Evolutionary conservation across 1,140 invertebrate species (phyloP), one percentile per base, ranked within the genome.

Genomic region (Psilanteris sp.): DNA sequence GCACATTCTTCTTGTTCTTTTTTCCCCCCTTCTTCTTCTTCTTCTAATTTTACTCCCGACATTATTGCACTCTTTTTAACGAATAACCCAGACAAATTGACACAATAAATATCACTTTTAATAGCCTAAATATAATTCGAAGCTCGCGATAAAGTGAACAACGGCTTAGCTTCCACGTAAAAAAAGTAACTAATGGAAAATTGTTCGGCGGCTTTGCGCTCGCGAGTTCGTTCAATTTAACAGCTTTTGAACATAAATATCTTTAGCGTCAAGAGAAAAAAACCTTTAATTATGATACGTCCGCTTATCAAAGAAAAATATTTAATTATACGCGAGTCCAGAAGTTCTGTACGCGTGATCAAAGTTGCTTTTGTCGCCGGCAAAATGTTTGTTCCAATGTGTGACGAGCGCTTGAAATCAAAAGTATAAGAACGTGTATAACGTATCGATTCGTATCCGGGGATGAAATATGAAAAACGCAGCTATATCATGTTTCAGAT

Each of bases 361-460:
- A 57, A 39, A 43, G 37, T 15, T 6, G 10, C 11, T 27, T 32
- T 43, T 43, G 16, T 36, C 10, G 9, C 3, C 9, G 1, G 24
- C 20, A 43, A 43, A 32, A 32, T 20, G 13, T 43, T 43, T 32
- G 29, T 31, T 55, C 20, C 22, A 20, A 39, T 37, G 27, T n/a
- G 39, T 11, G 24, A n/a, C n/a, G n/a, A n/a, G n/a, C n/a, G n/a
- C n/a, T n/a, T n/a, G n/a, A 16, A 24, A 62, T 62, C 55, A 62
- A 34, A 66, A 44, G 27, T 64, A 24, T 9, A 43, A 44, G 18
- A 15, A 31, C n/a, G n/a, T n/a, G n/a, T n/a, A n/a, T n/a, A n/a
- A n/a, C n/a, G 22, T 67, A 55, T 48, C 62, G 62, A 67, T 67
- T 54, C 14, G 44, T 2, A 2, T 20, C 18, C 5, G 22, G 14